Evolutionary conservation across 2,113 vertebrate genomes (phyloP), one percentile per base, ranked within the genome.

Genomic region (Grammomys surdaster): DNA sequence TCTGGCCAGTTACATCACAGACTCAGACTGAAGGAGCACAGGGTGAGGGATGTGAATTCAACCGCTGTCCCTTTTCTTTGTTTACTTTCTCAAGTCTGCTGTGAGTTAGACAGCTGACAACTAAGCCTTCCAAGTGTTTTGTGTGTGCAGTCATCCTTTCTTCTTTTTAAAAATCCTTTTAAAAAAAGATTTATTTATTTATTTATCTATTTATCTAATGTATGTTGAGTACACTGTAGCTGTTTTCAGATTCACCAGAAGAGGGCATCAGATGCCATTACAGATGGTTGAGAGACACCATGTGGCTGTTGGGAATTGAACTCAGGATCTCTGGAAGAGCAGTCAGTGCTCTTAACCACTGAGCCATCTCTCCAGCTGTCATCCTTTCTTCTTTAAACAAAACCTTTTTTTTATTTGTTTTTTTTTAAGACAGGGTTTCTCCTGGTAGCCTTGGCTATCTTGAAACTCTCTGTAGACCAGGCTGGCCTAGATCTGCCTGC

Each of bases 41-140:
- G 48, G 24, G 54, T 20, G 56, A 67, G 40, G 73, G 70, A 91
- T 7, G n/a, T 3, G 56, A n/a, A 70, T 48, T 73, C 12, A 65
- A 28, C 4, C 22, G 58, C 17, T 14, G 16, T 13, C 3, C 65
- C 51, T 43, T 19, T 28, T 22, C 70, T 69, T 51, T 7, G 40
- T n/a, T 89, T 70, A 48, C 46, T 58, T 78, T 82, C 89, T 90
- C 60, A 90, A 87, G n/a, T 92, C 56, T 84, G 63, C 78, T 80
- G 13, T 40, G 58, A 91, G 48, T 24, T 12, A 33, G 36, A 70
- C 28, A 22, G 33, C 58, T 88, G 33, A 2, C 33, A 90, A 72
- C 43, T 26, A 73, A 43, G 67, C 48, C 40, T 63, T 48, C n/a
- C 48, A 40, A 56, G 4, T 28, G 14, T 56, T 90, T 58, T 70